A percentile compares a stretch with the other conserved stretches of the same genome.
phyloP scores from a whole-genome alignment of 2,113 vertebrate species.

The Cyanistes caeruleus region DNA sequence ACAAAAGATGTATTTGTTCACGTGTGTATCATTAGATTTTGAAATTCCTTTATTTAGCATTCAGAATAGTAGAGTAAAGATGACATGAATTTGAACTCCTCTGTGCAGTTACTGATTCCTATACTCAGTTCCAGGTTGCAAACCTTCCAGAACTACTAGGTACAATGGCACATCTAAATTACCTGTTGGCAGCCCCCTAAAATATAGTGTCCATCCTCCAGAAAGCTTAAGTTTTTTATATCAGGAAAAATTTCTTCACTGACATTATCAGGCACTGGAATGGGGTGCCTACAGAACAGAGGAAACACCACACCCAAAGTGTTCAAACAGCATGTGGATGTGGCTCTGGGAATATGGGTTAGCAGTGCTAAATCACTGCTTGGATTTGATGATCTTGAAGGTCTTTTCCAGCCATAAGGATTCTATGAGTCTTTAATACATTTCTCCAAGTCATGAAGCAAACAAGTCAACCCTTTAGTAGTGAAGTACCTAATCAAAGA shows the following conservation, averaged over 20 bases:
- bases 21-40: not conserved
- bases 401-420: not conserved
- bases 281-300: not conserved
- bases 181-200: not conserved
- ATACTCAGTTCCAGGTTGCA: not conserved
- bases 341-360: rapidly evolving
- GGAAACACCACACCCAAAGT: not conserved
- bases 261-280: not conserved
- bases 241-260: not conserved
- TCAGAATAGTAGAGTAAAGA: not conserved
- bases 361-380: not conserved
- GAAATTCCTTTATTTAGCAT: not conserved
- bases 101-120: not conserved
- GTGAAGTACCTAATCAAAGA: not conserved
- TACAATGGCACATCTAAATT: not conserved
- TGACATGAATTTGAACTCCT: not conserved
- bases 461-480: not conserved
- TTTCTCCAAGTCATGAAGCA: not conserved
- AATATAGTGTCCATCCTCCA: not conserved
- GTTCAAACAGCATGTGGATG: not conserved
- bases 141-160: not conserved
- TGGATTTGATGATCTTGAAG: not conserved
- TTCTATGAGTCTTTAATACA: not conserved
- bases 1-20: not conserved
- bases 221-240: not conserved